Evolutionary conservation across 2,113 vertebrate genomes (phyloP).

Genomic region (Dunckerocampus dactyliophorus): DNA sequence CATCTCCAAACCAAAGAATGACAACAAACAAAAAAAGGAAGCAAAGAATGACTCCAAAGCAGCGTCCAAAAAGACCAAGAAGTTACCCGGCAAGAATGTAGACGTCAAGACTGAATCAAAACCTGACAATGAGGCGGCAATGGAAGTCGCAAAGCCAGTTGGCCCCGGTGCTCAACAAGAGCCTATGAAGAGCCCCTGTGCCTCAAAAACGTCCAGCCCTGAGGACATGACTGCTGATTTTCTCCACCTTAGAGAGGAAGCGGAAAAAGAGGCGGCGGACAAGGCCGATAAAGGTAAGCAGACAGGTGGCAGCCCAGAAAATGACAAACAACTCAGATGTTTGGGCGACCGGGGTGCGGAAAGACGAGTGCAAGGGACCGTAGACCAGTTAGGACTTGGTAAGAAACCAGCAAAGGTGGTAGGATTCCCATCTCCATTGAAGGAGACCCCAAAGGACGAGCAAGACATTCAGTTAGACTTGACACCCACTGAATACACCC

Average conservation of each 20-base stretch:
- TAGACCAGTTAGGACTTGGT: conserved; percentile 15
- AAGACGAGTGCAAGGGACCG: background rate
- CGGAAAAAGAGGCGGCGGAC: conserved; percentile 20
- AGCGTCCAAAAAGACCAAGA: conserved; percentile 59
- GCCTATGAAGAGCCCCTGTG: conserved; percentile 20
- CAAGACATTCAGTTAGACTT: conserved; percentile 73
- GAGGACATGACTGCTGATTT: conserved; percentile 72
- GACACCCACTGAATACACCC: conserved; percentile 73
- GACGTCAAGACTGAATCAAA: conserved; percentile 35
- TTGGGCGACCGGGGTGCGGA: background rate
- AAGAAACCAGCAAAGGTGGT: conserved; percentile 65
- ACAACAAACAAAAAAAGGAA: conserved; percentile 74
- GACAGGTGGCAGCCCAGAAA: conserved; percentile 23
- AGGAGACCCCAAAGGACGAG: conserved; percentile 73
- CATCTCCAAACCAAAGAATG: conserved; percentile 70
- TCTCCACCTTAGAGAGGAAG: conserved; percentile 49
- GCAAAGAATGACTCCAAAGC: conserved; percentile 74
- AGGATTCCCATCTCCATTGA: conserved; percentile 71
- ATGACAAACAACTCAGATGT: conserved; percentile 11
- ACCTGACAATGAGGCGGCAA: background rate
- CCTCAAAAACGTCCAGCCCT: conserved; percentile 71
- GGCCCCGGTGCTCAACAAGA: conserved; percentile 2
- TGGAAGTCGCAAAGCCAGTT: conserved; percentile 9
- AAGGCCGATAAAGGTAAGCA: conserved; percentile 16
- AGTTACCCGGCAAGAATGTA: conserved; percentile 29